Conservation (phyloP, 2,797 vertebrate species). For the Linurgus olivaceus region DNA sequence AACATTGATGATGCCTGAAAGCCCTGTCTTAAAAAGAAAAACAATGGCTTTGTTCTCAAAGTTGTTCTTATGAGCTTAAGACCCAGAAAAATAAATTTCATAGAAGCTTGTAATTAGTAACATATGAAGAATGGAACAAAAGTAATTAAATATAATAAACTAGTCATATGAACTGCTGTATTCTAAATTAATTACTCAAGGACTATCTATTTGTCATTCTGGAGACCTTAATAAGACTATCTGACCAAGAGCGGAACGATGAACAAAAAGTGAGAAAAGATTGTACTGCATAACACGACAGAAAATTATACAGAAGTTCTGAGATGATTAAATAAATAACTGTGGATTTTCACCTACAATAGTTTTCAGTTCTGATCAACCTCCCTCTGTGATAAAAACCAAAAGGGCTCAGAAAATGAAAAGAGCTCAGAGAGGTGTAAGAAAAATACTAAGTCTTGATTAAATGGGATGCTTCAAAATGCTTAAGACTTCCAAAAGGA, state of each 20-base stretch:
- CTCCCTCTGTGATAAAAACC: not conserved
- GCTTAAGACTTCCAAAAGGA: not conserved
- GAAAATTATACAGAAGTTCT: not conserved
- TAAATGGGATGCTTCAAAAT: not conserved
- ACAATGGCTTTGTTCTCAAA: not conserved
- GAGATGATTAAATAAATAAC: not conserved
- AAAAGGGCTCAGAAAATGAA: not conserved
- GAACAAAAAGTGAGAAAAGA: not conserved
- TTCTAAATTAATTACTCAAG: constrained; percentile 1
- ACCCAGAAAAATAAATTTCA: not conserved
- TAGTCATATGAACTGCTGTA: not conserved
- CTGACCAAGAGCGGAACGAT: not conserved
- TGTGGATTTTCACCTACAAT: not conserved
- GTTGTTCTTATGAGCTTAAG: not conserved
- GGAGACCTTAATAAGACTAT: not conserved
- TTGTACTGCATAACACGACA: not conserved
- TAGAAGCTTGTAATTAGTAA: not conserved
- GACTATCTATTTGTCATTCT: not conserved
- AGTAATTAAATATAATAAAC: constrained; percentile 11
- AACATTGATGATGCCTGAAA: not conserved
- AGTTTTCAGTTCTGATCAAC: not conserved
- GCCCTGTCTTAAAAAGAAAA: not conserved
- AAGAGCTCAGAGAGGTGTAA: not conserved
- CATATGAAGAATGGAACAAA: not conserved
- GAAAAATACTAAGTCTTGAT: not conserved